These are phyloP conservation scores for Arctopsyche grandis DNA, from an alignment of 1,140 invertebrate genomes.

Conservation along the genomic window DNA sequence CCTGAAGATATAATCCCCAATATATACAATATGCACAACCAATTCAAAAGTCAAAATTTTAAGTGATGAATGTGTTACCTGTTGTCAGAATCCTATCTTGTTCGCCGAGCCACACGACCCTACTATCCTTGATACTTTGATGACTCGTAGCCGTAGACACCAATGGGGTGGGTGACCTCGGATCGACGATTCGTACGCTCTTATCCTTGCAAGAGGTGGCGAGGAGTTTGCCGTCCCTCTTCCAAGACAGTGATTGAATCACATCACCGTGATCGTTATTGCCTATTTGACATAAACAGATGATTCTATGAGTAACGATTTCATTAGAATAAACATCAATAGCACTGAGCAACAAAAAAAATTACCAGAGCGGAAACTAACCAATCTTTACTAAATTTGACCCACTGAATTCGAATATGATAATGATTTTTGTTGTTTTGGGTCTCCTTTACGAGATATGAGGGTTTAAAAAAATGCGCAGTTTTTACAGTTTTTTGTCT, in stretches of 20 bases:
- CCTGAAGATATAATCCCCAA: constrained; percentile 59
- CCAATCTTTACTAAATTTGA: no score
- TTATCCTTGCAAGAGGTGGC: constrained; percentile 85
- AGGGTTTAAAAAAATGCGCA: no score
- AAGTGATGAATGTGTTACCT: constrained; percentile 58
- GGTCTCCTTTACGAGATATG: no score
- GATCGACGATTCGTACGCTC: constrained; percentile 83
- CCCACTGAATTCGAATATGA: no score
- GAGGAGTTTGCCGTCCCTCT: constrained; percentile 80
- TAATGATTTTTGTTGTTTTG: no score
- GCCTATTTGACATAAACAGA: no score
- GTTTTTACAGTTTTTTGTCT: no score
- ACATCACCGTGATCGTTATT: constrained; percentile 84
- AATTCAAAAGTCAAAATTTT: no score
- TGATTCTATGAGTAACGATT: constrained; percentile 27
- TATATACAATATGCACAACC: not conserved
- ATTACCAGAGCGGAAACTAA: no score
- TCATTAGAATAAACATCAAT: not conserved
- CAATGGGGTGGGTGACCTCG: constrained; percentile 71
- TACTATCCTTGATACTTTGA: constrained; percentile 89
- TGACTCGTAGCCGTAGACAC: constrained; percentile 78
- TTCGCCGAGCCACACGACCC: constrained; percentile 89
- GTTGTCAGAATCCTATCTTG: constrained; percentile 85
- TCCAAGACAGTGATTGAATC: constrained; percentile 87
- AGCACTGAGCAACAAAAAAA: no score